A percentile compares a stretch with the other conserved stretches of the same genome.
phyloP scores from a whole-genome alignment of 2,888 invertebrate genomes.

The Philhelius pedissequus region DNA sequence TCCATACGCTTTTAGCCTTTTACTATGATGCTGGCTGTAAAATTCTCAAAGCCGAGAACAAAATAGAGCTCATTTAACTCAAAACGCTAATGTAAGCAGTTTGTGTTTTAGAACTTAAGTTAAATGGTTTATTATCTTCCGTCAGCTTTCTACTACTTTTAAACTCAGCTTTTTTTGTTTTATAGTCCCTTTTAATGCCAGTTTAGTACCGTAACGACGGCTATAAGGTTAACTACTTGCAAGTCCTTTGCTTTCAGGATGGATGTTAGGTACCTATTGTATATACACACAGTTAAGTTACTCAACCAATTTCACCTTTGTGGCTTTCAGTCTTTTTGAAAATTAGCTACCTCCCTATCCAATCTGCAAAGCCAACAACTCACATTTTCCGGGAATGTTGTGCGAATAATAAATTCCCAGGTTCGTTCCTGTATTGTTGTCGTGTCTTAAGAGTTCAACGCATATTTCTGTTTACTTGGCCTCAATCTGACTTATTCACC shows the following conservation, averaged over 20 bases:
- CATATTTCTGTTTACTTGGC: conserved; percentile 5
- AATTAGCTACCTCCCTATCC: conserved; percentile 39
- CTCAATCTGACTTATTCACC: conserved; percentile 47
- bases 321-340: conserved; percentile 31
- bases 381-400: neutral
- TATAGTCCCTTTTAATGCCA: neutral
- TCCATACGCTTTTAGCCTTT: neutral
- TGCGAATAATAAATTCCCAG: conserved; percentile 9
- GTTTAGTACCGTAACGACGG: conserved; percentile 2
- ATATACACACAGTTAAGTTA: neutral
- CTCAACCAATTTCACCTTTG: conserved; percentile 50
- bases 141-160: neutral
- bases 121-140: conserved; percentile 34
- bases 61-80: conserved; percentile 5
- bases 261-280: no score
- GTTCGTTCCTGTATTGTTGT: neutral
- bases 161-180: neutral
- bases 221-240: conserved; percentile 20
- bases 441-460: conserved; percentile 2
- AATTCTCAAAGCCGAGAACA: neutral
- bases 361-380: neutral
- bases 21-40: neutral
- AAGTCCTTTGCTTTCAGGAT: neutral
- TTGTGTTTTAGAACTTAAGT: conserved; percentile 14
- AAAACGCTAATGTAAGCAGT: conserved; percentile 16